phyloP scores from a whole-genome alignment of 2,888 invertebrate species.

The Coleophora deauratella region DNA sequence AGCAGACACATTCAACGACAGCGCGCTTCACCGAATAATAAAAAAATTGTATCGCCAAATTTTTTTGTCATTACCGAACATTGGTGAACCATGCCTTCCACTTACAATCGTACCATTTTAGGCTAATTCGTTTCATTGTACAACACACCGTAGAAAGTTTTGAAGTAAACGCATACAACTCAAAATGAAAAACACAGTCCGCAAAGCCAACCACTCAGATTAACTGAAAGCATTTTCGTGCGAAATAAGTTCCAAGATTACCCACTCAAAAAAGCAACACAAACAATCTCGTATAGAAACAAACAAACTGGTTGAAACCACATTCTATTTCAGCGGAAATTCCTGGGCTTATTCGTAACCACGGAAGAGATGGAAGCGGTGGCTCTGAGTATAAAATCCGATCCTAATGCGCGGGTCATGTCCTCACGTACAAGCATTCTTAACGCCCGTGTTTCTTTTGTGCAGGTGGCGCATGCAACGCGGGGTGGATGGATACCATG shows the following conservation, averaged over 20 bases:
- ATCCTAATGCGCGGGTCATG: slow-evolving; percentile 17
- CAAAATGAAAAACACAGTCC: not conserved
- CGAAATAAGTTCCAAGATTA: not conserved
- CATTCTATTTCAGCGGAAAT: slow-evolving; percentile 7
- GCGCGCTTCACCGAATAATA: too few relatives aligned
- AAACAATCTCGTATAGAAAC: slow-evolving; percentile 1
- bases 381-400: slow-evolving; percentile 9
- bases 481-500: not conserved
- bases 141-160: too few relatives aligned
- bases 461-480: not conserved
- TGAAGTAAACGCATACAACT: too few relatives aligned
- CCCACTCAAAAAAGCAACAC: not conserved
- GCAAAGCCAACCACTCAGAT: not conserved
- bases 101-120: too few relatives aligned
- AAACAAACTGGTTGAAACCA: slow-evolving; percentile 5
- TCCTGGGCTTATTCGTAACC: slow-evolving; percentile 5
- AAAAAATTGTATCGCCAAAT: too few relatives aligned
- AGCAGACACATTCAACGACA: too few relatives aligned
- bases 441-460: slow-evolving; percentile 8
- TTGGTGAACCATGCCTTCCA: too few relatives aligned
- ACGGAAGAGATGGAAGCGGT: slow-evolving; percentile 7
- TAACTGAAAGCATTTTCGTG: not conserved
- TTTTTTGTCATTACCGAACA: too few relatives aligned
- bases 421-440: slow-evolving; percentile 16
- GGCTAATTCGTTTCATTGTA: too few relatives aligned